Base-by-base conservation (phyloP, 2,113 vertebrate genomes). In the Oncorhynchus gorbuscha region DNA sequence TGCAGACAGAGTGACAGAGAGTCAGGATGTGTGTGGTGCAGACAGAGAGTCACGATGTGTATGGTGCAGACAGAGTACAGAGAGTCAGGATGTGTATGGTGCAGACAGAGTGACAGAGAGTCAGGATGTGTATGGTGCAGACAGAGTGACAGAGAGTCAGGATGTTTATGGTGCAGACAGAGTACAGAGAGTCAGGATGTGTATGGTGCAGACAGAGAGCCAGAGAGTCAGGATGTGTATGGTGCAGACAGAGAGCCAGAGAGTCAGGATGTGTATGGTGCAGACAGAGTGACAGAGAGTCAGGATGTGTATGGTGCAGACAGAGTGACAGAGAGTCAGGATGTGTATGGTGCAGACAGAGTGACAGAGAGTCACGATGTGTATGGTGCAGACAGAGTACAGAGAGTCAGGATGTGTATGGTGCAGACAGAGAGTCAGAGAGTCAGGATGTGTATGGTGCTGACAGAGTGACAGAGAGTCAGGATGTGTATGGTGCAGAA, bases 371-470 rank as follows among this genome's bases (percentile, higher is more conserved):
- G 5, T 24, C 20, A 12, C 39, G n/a, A 26, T 48, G 5, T 32
- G 49, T 69, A 51, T 72, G 69, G 35, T 48, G 20, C 18, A 48
- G 35, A 48, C 30, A 32, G 30, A 32, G 4, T n/a, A 5, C 30
- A 32, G 30, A 32, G 30, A 1, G 30, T 24, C 11, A n/a, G 69
- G n/a, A 26, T 48, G 5, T 32, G 49, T 69, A 51, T 66, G 69
- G 20, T 48, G 20, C 18, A 48, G 35, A 48, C 13, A 58, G 51
- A 58, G 14, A 4, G 30, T 0, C 6, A 61, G n/a, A 39, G 3
- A 74, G 83, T 77, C 76, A 35, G 51, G 74, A 79, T 80, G 81
- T 74, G 30, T 30, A 30, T 30, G 30, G 30, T 30, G 30, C 30
- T 4, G 30, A 4, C 30, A 30, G 30, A 32, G 0, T 5, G 30